Evolutionary conservation across 1,140 invertebrate species (phyloP), one percentile per base, ranked within the genome.

Genomic region (Anadara kagoshimensis): DNA sequence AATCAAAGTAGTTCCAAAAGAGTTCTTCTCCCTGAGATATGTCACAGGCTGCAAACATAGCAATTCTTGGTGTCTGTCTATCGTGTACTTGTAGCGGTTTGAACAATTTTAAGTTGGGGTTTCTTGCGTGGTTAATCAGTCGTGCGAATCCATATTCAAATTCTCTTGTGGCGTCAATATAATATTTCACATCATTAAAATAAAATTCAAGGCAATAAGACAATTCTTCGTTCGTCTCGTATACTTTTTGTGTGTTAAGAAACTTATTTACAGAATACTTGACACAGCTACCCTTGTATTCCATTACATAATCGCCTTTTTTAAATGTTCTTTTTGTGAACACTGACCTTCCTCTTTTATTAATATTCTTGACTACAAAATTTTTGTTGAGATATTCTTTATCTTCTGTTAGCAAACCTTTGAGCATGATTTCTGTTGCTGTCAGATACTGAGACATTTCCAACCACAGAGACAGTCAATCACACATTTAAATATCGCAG

Each of bases 161-260:
- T 61, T 61, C 58, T 41, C 58, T 20, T n/a, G 58, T 61, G 7
- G 58, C 58, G 58, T 61, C 58, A 45, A 61, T 61, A 61, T 43
- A 61, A 26, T 61, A 61, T 12, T 61, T 61, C 7, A 43, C 29
- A n/a, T 45, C 43, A 22, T 61, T 11, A 61, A 61, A 61, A 11
- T 11, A 11, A 61, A 61, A 61, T 22, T 61, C 58, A 16, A 61
- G 20, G 20, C 56, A 58, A 58, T 58, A 58, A n/a, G 56, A 53
- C n/a, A 53, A 58, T 58, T 58, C 56, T 18, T 29, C 56, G 29
- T 58, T 58, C 5, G 20, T 58, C 18, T 58, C 56, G 18, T 58
- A 58, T 22, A 58, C 4, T 22, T 10, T 58, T 12, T 58, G 56
- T 10, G 24, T 5, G 22, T 7, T 26, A 58, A 58, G 5, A 18